Conservation (phyloP, 2,113 vertebrate species). For the Hylia prasina region DNA sequence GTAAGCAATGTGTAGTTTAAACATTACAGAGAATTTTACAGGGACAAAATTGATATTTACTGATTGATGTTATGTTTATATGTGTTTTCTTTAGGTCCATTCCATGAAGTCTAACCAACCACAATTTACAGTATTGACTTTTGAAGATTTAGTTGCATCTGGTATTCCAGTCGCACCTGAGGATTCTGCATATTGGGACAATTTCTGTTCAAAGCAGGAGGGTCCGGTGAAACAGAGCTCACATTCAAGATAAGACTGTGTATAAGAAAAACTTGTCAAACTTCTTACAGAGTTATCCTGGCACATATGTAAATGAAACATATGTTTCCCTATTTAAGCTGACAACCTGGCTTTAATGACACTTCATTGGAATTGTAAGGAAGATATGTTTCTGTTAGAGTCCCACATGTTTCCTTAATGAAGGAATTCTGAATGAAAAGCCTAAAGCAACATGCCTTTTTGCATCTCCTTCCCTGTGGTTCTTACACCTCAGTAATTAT, state of each 20-base stretch:
- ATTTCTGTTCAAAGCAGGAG: constrained; percentile 84
- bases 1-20: background rate
- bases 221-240: constrained; percentile 75
- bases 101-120: constrained; percentile 45
- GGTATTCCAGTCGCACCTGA: constrained; percentile 84
- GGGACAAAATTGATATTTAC: background rate
- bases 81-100: constrained; percentile 22
- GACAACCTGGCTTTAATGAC: background rate
- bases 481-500: background rate
- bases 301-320: background rate
- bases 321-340: background rate
- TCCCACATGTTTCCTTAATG: accelerated
- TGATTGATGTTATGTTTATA: background rate
- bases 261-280: background rate
- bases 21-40: background rate
- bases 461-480: background rate
- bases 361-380: background rate
- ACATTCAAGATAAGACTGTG: constrained; percentile 20
- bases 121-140: constrained; percentile 81
- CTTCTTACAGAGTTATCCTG: background rate
- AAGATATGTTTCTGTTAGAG: background rate
- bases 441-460: background rate
- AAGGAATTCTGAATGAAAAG: background rate
- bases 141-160: constrained; percentile 82
- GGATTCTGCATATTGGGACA: constrained; percentile 87